Base-by-base conservation (phyloP, 1,140 invertebrate genomes). In the Scaptomyza montana region DNA sequence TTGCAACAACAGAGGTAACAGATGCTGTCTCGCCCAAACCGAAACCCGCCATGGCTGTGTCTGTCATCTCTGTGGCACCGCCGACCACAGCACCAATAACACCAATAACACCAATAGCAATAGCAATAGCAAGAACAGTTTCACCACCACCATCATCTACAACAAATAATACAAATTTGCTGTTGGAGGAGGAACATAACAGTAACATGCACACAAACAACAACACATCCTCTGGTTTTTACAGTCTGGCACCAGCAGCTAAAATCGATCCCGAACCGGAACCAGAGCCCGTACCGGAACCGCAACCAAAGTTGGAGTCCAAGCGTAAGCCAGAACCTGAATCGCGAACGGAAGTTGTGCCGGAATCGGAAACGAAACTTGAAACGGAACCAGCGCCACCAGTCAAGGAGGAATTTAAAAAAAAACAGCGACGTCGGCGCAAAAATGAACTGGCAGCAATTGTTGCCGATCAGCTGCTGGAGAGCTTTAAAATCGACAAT, bases 401-500 rank as follows among this genome's bases (percentile, higher is more conserved):
- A n/a, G 12, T 56, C 43, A 51, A 66, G 4, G 56, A 46, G 12
- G 80, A 80, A 9, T 7, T 62, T 8, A 89, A 89, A 41, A 92
- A 92, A 56, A 91, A 91, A 57, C 90, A 89, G 47, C 74, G 90
- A 2, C 56, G 90, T 0, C 54, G 90, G 7, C 77, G 91, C 5
- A 92, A 92, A 61, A 92, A 92, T 56, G 91, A 92, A 41, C 70
- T 92, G 55, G 91, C 91, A 2, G 87, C 91, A 19, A 92, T 92
- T 70, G 91, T 92, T 19, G 91, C 91, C 1, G 91, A 92, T 66
- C 91, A 92, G 51, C 56, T 92, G 49, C 60, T 92, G 45, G 91
- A 92, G 51, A 92, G 91, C 71, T 92, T 92, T 13, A 92, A 92
- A 63, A 89, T 92, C 5, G 91, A 92, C 69, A 91, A 92, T 49